These are phyloP conservation scores for Cyrtodaria siliqua DNA, from an alignment of 2,888 invertebrate genomes.

Conservation along the genomic window DNA sequence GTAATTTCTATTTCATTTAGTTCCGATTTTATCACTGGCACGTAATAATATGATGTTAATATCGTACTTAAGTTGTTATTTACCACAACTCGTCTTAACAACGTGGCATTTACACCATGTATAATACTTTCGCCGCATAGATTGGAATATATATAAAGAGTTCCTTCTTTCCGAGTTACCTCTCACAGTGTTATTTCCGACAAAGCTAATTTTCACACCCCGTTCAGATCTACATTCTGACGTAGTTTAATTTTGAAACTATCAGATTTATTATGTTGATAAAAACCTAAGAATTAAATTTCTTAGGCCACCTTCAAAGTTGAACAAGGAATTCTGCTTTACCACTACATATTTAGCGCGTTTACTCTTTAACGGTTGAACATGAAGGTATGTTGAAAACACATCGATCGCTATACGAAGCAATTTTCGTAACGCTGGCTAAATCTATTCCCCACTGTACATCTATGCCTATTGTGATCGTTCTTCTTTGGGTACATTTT, in stretches of 20 bases:
- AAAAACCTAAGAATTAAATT: conserved; percentile 20
- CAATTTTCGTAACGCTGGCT: conserved; percentile 16
- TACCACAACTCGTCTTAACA: conserved; percentile 6
- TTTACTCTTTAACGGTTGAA: conserved; percentile 22
- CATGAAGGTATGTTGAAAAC: conserved; percentile 21
- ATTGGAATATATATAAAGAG: conserved; percentile 8
- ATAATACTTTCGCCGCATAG: conserved; percentile 12
- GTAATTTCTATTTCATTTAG: conserved; percentile 5
- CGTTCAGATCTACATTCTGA: conserved; percentile 2
- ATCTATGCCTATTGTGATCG: conserved; percentile 9
- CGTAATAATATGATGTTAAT: not conserved
- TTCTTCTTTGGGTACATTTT: conserved; percentile 12
- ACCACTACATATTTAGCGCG: conserved; percentile 8
- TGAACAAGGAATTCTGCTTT: conserved; percentile 7
- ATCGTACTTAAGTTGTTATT: conserved; percentile 2
- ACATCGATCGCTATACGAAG: conserved; percentile 14
- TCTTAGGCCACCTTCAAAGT: conserved; percentile 16
- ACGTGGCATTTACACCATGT: conserved; percentile 1
- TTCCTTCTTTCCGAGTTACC: not conserved
- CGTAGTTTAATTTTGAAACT: conserved; percentile 14
- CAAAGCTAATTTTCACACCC: conserved; percentile 5
- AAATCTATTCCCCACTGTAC: conserved; percentile 20
- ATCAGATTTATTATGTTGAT: conserved; percentile 3
- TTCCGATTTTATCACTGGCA: conserved; percentile 12
- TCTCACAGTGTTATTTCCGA: not conserved